Evolutionary conservation across 2,888 invertebrate genomes (phyloP).

Genomic region (Imbricaverruca yamaguchii): DNA sequence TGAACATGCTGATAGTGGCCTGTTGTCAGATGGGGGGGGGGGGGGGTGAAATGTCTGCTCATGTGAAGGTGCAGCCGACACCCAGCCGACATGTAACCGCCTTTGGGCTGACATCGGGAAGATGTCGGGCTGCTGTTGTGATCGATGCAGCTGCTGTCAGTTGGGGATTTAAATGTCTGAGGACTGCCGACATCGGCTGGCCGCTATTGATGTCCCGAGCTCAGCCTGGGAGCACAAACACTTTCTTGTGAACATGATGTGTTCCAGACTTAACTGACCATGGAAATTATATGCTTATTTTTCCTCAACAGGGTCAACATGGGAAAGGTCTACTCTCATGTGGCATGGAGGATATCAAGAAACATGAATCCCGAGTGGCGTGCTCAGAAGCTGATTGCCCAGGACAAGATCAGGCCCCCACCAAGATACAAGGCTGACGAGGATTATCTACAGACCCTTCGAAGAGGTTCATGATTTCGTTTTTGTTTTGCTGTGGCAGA

Average conservation of each 20-base stretch:
- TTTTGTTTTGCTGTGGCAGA: too few relatives aligned
- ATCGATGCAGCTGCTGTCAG: background rate
- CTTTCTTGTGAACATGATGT: background rate
- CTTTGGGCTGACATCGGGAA: too few relatives aligned
- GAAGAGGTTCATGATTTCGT: background rate
- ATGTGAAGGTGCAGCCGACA: too few relatives aligned
- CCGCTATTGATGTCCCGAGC: background rate
- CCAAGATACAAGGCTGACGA: conserved; percentile 57
- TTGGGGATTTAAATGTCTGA: background rate
- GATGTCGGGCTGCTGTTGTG: background rate
- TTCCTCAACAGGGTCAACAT: background rate
- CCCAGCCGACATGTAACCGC: too few relatives aligned
- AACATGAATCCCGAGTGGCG: conserved; percentile 68
- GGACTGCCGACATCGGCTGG: background rate
- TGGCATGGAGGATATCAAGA: conserved; percentile 41
- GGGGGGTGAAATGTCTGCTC: too few relatives aligned
- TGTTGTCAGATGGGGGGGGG: too few relatives aligned
- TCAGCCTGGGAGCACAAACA: too few relatives aligned
- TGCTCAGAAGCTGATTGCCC: conserved; percentile 60
- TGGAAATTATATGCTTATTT: background rate
- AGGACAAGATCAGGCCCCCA: conserved; percentile 58
- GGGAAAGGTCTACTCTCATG: conserved; percentile 9
- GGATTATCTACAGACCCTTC: background rate
- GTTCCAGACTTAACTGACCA: background rate
- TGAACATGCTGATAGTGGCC: too few relatives aligned